A percentile compares a stretch with the other conserved stretches of the same genome.
Conservation (phyloP, 2,113 vertebrate species). For the Heterocephalus glaber region DNA sequence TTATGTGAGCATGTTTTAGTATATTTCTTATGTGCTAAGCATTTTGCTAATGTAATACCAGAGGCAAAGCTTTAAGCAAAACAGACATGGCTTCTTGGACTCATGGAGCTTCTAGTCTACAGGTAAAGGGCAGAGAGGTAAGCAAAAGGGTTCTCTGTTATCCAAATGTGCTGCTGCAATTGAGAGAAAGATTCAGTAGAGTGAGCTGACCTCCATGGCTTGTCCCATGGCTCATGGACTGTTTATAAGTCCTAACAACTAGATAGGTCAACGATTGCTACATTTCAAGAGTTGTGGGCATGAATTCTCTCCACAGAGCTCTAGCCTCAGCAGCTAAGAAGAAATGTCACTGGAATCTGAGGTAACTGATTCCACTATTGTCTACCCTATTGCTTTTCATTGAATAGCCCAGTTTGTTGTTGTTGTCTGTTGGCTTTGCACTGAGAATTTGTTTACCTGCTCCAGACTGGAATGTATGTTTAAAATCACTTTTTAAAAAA, state of each 20-base stretch:
- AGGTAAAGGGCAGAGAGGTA: background rate
- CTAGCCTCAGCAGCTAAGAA: background rate
- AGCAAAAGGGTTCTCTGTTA: background rate
- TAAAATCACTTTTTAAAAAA: background rate
- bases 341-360: background rate
- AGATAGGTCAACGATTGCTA: background rate
- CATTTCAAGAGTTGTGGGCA: background rate
- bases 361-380: background rate
- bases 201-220: background rate
- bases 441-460: background rate
- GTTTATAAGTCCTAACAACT: background rate
- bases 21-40: background rate
- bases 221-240: background rate
- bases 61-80: background rate
- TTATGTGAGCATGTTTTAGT: background rate
- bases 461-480: background rate
- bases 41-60: background rate
- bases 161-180: background rate
- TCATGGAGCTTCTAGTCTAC: background rate
- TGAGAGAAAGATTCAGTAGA: background rate
- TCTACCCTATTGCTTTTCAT: background rate
- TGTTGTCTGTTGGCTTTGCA: background rate
- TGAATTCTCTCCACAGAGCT: background rate
- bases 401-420: background rate
- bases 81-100: background rate